phyloP scores from a whole-genome alignment of 2,888 invertebrate genomes.

The Macropis europaea region DNA sequence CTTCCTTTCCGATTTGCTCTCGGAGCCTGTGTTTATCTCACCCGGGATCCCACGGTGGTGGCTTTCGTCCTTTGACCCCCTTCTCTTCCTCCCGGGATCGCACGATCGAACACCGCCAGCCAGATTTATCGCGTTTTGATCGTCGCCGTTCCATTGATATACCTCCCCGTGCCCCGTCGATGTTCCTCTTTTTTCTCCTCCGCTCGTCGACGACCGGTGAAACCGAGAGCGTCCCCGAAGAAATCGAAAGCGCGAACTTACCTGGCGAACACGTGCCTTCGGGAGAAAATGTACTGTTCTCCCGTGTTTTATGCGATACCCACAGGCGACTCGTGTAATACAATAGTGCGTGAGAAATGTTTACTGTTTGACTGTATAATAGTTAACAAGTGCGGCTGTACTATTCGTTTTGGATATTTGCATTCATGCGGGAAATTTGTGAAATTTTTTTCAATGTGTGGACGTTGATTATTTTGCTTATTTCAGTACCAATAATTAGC shows the following conservation, averaged over 20 bases:
- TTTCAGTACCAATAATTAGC: no score
- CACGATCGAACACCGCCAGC: slow-evolving; percentile 51
- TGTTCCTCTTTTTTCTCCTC: neutral
- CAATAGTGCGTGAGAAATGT: slow-evolving; percentile 9
- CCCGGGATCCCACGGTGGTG: slow-evolving; percentile 72
- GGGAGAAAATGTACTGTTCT: no score
- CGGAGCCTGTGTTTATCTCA: slow-evolving; percentile 65
- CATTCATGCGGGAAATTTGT: no score
- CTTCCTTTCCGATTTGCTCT: slow-evolving; percentile 49
- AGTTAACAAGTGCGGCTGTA: no score
- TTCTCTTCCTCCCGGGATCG: slow-evolving; percentile 51
- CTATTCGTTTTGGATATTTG: no score
- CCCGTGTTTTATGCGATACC: neutral
- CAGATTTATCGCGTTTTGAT: slow-evolving; percentile 62
- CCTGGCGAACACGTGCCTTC: slow-evolving; percentile 4
- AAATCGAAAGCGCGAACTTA: slow-evolving; percentile 42
- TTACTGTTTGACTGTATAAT: no score
- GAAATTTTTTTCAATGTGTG: no score
- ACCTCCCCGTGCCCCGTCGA: neutral
- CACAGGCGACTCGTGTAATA: neutral
- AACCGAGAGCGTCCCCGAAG: slow-evolving; percentile 40
- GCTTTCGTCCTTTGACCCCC: slow-evolving; percentile 74
- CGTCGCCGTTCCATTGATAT: slow-evolving; percentile 48
- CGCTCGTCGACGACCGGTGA: slow-evolving; percentile 7
- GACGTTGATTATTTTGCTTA: no score